A percentile compares a stretch with the other conserved stretches of the same genome.
Evolutionary conservation across 1,140 invertebrate species (phyloP).

Genomic region (Matsumurasca onukii): DNA sequence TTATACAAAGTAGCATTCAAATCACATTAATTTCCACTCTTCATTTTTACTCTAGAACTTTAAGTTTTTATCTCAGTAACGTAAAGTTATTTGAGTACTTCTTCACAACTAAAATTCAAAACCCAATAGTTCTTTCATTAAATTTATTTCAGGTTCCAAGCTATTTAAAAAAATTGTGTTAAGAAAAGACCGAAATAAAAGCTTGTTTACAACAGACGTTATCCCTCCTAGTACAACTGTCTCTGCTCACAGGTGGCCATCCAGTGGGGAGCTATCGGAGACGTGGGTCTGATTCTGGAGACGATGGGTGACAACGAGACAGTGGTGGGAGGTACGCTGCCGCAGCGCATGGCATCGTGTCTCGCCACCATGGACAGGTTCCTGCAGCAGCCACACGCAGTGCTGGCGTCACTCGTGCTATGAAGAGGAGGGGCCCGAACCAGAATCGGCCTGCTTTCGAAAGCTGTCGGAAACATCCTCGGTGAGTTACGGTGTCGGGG

Average conservation of each 20-base stretch:
- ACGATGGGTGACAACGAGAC: constrained; percentile 82
- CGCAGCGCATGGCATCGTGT: constrained; percentile 89
- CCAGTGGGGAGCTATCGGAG: constrained; percentile 97
- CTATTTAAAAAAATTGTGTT: no score
- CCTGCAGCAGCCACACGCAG: constrained; percentile 82
- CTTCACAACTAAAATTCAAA: no score
- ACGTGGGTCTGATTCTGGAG: constrained; percentile 90
- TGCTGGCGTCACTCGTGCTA: constrained; percentile 80
- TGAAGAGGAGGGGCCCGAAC: constrained; percentile 60
- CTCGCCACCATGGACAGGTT: constrained; percentile 83
- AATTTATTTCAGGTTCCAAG: no score
- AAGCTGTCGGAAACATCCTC: constrained; percentile 80
- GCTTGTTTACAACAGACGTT: no score
- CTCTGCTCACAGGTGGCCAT: constrained; percentile 74
- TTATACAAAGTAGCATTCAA: no score
- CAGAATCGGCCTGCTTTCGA: constrained; percentile 63
- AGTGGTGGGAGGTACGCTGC: constrained; percentile 88
- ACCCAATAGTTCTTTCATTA: no score
- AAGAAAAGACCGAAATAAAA: no score
- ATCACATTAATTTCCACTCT: no score
- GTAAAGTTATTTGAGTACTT: no score
- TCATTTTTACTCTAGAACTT: no score
- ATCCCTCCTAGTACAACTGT: no score
- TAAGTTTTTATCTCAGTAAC: no score
- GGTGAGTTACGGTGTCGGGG: constrained; percentile 55